These are phyloP conservation scores for Furcula furcula DNA, from an alignment of 2,888 invertebrate genomes.

Conservation along the genomic window DNA sequence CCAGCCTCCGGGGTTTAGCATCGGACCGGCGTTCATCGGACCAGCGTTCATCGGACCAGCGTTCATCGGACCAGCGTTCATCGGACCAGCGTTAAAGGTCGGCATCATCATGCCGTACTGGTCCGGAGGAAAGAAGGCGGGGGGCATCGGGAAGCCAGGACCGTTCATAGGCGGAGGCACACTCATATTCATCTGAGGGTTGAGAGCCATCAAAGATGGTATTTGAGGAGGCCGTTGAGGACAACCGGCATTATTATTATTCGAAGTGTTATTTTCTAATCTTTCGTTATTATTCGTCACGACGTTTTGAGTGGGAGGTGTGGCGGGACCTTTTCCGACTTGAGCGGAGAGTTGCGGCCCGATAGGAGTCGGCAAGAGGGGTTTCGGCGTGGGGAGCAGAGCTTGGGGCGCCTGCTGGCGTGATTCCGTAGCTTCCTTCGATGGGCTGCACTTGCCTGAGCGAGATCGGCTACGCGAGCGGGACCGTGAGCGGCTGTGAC, in stretches of 20 bases:
- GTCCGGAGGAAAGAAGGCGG: slow-evolving; percentile 64
- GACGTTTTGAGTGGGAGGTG: slow-evolving; percentile 30
- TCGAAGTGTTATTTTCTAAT: slow-evolving; percentile 21
- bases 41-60: no score
- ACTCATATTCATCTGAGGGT: slow-evolving; percentile 69
- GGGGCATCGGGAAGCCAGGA: slow-evolving; percentile 61
- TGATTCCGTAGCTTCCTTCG: slow-evolving; percentile 52
- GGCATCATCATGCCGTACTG: slow-evolving; percentile 72
- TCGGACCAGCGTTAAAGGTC: slow-evolving; percentile 32
- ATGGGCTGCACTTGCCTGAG: slow-evolving; percentile 80
- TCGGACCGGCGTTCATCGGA: slow-evolving; percentile 31
- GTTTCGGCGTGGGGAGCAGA: slow-evolving; percentile 50
- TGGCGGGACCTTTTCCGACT: slow-evolving; percentile 38
- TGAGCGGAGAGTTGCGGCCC: slow-evolving; percentile 55
- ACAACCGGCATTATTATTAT: slow-evolving; percentile 30
- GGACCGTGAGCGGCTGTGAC: slow-evolving; percentile 66
- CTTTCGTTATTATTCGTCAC: slow-evolving; percentile 9
- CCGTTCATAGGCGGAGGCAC: slow-evolving; percentile 59
- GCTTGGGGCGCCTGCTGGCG: slow-evolving; percentile 52
- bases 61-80: no score
- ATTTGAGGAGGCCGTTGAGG: slow-evolving; percentile 48
- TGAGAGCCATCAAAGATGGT: slow-evolving; percentile 66
- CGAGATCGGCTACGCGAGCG: slow-evolving; percentile 73
- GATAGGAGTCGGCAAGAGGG: slow-evolving; percentile 52
- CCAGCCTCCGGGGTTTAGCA: slow-evolving; percentile 54